Percentiles rank a stretch among this genome's conserved stretches.
Conservation (phyloP, 2,797 vertebrate genomes). For the Cirrhinus molitorella region DNA sequence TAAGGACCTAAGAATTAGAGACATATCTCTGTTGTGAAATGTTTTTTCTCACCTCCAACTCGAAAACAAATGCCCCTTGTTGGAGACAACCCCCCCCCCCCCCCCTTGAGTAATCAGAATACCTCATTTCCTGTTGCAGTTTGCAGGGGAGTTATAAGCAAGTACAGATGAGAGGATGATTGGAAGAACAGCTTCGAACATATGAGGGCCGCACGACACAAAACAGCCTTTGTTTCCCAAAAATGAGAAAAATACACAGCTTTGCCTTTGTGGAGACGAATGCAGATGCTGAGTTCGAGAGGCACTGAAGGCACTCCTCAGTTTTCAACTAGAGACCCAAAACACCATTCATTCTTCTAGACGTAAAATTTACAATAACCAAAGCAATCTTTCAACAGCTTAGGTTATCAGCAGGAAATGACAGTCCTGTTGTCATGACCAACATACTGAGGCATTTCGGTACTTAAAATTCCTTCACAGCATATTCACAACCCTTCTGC, state of each 20-base stretch:
- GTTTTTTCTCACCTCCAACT: conserved; percentile 76
- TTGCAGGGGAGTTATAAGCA: conserved; percentile 69
- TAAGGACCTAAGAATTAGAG: conserved; percentile 25
- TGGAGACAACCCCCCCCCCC: too few relatives aligned
- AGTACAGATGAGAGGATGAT: conserved; percentile 79
- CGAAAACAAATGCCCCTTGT: conserved; percentile 81
- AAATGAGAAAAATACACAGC: conserved; percentile 68
- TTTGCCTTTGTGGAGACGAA: conserved; percentile 44
- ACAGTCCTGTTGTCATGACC: conserved; percentile 12
- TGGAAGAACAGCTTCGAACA: conserved; percentile 79
- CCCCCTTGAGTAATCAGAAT: conserved; percentile 73
- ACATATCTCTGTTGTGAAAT: conserved; percentile 40
- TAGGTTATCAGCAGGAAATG: not conserved
- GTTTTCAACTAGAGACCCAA: not conserved
- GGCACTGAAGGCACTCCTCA: not conserved
- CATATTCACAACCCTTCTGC: conserved; percentile 36
- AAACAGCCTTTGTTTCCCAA: conserved; percentile 77
- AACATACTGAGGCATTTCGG: conserved; percentile 25
- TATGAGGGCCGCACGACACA: conserved; percentile 69
- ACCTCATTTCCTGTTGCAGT: conserved; percentile 82
- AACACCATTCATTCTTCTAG: conserved; percentile 13
- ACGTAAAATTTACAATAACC: not conserved
- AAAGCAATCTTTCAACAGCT: conserved; percentile 29
- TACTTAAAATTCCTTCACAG: conserved; percentile 45
- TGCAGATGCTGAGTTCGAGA: not conserved